These are phyloP conservation scores for Diadema setosum DNA, from an alignment of 35 echinoderm and acorn worm genomes.

Conservation along the genomic window DNA sequence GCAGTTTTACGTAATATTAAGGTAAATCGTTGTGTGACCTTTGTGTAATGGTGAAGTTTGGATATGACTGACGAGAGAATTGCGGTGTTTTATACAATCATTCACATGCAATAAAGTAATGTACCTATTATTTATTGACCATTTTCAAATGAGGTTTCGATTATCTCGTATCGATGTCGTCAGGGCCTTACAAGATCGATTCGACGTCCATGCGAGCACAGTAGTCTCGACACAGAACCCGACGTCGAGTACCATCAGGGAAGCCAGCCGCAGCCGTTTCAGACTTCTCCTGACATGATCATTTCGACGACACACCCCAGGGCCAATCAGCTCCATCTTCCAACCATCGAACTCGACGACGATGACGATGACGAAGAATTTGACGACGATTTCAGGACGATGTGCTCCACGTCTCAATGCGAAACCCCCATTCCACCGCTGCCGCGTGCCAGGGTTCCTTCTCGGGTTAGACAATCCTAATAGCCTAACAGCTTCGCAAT, in stretches of 20 bases:
- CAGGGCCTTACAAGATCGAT: background rate
- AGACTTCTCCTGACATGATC: background rate
- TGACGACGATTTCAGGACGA: background rate
- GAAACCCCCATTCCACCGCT: background rate
- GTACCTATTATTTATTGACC: too few species aligned
- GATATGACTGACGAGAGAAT: too few species aligned
- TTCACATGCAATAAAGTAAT: too few species aligned
- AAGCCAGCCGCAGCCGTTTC: background rate
- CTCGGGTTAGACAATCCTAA: too few species aligned
- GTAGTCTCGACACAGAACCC: background rate
- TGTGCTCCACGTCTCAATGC: background rate
- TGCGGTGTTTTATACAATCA: too few species aligned
- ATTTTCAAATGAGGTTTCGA: too few species aligned
- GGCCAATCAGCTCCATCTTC: background rate
- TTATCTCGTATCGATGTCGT: background rate
- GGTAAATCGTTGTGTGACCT: too few species aligned
- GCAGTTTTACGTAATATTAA: too few species aligned
- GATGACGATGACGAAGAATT: background rate
- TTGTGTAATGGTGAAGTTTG: too few species aligned
- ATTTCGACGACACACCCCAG: background rate
- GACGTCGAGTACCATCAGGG: background rate
- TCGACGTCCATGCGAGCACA: background rate
- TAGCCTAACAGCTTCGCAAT: too few species aligned
- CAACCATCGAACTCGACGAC: background rate
- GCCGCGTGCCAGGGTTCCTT: background rate